Evolutionary conservation across 2,888 invertebrate genomes (phyloP), one percentile per base, ranked within the genome.

Genomic region (Danaus chrysippus): DNA sequence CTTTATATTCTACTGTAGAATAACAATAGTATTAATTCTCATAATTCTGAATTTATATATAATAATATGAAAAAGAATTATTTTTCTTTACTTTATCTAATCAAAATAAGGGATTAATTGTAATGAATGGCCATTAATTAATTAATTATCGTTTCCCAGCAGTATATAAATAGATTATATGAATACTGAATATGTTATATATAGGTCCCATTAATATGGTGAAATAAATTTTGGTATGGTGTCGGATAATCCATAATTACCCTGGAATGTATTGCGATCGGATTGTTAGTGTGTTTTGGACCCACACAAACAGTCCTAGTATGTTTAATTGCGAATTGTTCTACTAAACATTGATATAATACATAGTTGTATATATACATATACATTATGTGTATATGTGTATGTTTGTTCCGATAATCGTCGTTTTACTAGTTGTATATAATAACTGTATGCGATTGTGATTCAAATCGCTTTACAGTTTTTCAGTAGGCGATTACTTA

Each of bases 301-400:
- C 1, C 23, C 23, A 34, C 23, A 34, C 23, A 34, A 52, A 58
- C 61, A 55, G 64, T 17, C 34, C 44, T 57, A n/a, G 65, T 64
- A 67, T 57, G 59, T 60, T 67, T 70, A 71, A 70, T 71, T 71
- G 67, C 68, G 53, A 65, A 57, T 58, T 69, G 70, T 58, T 68
- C 68, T 64, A 58, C 58, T 59, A 57, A 59, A 63, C 62, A 63
- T 68, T 70, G 44, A 46, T 46, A 13, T 15, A 15, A 49, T 49
- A 17, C 17, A 2, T 10, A 17, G 49, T 49, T 49, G 11, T 49
- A 15, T 13, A 9, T 46, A 46, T 46, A 46, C 46, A 42, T 6
- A 10, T 5, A 34, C 23, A 34, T 2, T 8, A 34, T 5, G 23
- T 34, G 23, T 34, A 23, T 5, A 34, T 34, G 23, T 34, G 23